A percentile compares a stretch with the other conserved stretches of the same genome.
Conservation (phyloP, 2,113 vertebrate species). For the Ahaetulla prasina region DNA sequence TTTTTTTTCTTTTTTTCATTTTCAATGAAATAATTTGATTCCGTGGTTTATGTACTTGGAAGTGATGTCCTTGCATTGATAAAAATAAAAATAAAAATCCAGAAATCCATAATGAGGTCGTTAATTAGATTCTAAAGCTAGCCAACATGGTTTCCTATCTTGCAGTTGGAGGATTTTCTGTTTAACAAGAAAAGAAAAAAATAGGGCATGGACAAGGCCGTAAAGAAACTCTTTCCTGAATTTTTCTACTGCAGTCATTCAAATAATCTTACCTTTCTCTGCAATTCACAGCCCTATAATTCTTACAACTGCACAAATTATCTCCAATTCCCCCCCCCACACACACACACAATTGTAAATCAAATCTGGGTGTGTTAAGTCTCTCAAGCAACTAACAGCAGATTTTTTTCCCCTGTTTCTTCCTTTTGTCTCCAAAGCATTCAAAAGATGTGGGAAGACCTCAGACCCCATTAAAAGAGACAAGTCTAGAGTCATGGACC, state of each 20-base stretch:
- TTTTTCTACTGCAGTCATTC: neutral
- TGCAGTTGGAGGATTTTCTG: neutral
- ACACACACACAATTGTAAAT: neutral
- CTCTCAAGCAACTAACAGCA: neutral
- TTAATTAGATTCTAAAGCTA: neutral
- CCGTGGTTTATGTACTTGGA: neutral
- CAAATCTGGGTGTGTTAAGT: neutral
- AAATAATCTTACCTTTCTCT: neutral
- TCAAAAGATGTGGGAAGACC: conserved; percentile 61
- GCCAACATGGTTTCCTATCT: neutral
- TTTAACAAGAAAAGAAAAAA: neutral
- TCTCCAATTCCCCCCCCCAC: neutral
- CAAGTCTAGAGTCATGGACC: conserved; percentile 64
- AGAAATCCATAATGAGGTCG: neutral
- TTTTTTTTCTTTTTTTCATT: neutral
- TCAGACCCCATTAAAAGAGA: conserved; percentile 66
- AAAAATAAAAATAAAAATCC: too few species aligned
- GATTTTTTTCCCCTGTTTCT: conserved; percentile 3
- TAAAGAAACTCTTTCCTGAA: neutral
- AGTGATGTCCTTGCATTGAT: neutral
- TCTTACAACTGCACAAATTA: neutral
- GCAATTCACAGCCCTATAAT: neutral
- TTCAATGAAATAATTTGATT: neutral
- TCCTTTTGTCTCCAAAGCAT: conserved; percentile 46
- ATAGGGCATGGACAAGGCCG: neutral